Conservation (phyloP, 2,797 vertebrate species). For the Anableps anableps region DNA sequence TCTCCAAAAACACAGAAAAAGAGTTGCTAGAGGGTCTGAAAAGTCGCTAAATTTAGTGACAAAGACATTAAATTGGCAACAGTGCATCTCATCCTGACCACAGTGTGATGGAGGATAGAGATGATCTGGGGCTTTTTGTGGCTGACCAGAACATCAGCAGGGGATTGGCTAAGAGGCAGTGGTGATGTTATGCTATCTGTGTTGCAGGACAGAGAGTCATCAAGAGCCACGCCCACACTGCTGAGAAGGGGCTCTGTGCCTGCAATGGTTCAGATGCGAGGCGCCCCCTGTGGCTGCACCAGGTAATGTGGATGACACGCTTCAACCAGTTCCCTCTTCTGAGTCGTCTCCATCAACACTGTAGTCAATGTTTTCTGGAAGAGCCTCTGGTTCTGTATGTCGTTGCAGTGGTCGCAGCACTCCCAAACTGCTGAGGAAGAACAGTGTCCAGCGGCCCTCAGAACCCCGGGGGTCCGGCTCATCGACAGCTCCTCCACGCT, state of each 20-base stretch:
- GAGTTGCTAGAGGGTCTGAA: too few species aligned
- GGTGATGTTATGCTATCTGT: conserved; percentile 1
- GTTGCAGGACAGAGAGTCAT: conserved; percentile 5
- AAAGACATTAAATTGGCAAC: too few species aligned
- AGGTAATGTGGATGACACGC: conserved; percentile 5
- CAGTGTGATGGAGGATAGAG: too few species aligned
- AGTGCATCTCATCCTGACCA: too few species aligned
- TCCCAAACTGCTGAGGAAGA: conserved; percentile 35
- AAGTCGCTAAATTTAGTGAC: too few species aligned
- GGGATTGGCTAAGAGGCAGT: conserved; percentile 15
- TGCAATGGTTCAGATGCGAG: rapidly evolving
- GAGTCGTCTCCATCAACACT: too few species aligned
- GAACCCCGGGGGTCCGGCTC: rapidly evolving
- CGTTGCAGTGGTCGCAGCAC: conserved; percentile 31
- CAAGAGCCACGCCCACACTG: conserved; percentile 24
- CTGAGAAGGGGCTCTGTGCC: conserved; percentile 43
- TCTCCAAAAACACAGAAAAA: too few species aligned
- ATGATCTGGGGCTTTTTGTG: too few species aligned
- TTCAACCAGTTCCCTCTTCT: too few species aligned
- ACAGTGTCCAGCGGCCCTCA: background rate
- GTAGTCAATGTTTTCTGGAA: too few species aligned
- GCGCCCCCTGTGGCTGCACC: conserved; percentile 42
- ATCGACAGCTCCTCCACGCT: background rate
- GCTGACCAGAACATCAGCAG: background rate
- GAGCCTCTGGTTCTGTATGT: background rate